Conservation (phyloP, 2,888 invertebrate species). For the Acleris cristana region DNA sequence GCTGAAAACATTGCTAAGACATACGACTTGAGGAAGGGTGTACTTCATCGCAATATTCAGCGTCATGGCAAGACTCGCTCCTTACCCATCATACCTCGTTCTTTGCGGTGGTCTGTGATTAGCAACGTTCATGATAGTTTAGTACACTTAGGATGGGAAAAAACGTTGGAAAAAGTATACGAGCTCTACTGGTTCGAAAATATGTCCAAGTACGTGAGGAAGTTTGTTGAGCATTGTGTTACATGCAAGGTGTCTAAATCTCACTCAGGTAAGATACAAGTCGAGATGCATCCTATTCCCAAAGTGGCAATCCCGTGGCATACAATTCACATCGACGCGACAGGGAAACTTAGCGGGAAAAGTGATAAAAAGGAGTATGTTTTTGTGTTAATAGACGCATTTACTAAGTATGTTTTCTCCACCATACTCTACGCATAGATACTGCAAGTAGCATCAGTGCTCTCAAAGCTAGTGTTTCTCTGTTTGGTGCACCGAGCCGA, state of each 20-base stretch:
- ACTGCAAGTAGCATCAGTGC: too few relatives aligned
- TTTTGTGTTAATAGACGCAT: conserved; percentile 47
- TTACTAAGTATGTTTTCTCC: conserved; percentile 45
- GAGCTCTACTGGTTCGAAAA: conserved; percentile 14
- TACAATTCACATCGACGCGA: conserved; percentile 9
- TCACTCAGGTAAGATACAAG: conserved; percentile 2
- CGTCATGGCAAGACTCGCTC: conserved; percentile 4
- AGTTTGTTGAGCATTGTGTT: not conserved
- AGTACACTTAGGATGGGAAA: conserved; percentile 10
- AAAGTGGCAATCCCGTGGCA: conserved; percentile 10
- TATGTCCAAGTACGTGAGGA: not conserved
- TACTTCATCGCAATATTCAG: conserved; percentile 11
- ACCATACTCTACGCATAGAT: conserved; percentile 29
- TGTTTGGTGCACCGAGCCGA: too few relatives aligned
- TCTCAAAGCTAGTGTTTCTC: too few relatives aligned
- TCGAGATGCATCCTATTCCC: conserved; percentile 1
- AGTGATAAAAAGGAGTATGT: conserved; percentile 46
- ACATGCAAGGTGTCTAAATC: conserved; percentile 5
- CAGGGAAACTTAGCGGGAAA: conserved; percentile 39
- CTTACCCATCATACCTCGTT: conserved; percentile 5
- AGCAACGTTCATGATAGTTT: conserved; percentile 8
- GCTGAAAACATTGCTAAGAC: conserved; percentile 1
- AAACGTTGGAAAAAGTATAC: conserved; percentile 10
- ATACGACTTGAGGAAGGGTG: not conserved
- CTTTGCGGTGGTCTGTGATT: not conserved